Percentiles rank a stretch among this genome's conserved stretches.
Evolutionary conservation across 2,888 invertebrate species (phyloP).

Genomic region (Siphonodentalium dalli): DNA sequence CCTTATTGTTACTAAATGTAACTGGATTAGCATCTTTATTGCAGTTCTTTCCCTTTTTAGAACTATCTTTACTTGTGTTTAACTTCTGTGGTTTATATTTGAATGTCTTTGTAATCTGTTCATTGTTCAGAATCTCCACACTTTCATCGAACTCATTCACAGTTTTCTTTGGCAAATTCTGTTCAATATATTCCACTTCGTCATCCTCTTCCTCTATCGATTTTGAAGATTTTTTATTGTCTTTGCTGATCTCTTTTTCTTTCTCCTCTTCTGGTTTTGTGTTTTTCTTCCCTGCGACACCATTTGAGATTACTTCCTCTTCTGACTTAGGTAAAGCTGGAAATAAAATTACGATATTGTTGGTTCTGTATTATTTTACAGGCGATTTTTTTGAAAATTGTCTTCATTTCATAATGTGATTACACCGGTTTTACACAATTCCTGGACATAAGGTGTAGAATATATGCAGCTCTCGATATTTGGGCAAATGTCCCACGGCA

Average conservation of each 20-base stretch:
- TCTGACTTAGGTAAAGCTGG: conserved; percentile 62
- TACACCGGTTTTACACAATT: too few relatives aligned
- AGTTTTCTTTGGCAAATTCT: conserved; percentile 50
- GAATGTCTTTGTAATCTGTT: conserved; percentile 52
- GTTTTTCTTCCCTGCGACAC: conserved; percentile 49
- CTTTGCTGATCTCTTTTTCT: conserved; percentile 29
- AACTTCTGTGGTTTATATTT: conserved; percentile 51
- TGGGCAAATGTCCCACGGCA: too few relatives aligned
- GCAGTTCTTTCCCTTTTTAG: conserved; percentile 51
- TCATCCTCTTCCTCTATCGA: conserved; percentile 49
- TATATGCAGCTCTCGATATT: too few relatives aligned
- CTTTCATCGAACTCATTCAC: conserved; percentile 58
- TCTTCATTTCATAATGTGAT: too few relatives aligned
- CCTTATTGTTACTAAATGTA: conserved; percentile 60
- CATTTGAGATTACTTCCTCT: conserved; percentile 65
- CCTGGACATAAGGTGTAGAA: too few relatives aligned
- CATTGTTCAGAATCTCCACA: conserved; percentile 52
- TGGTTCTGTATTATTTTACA: too few relatives aligned
- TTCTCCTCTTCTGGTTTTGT: conserved; percentile 29
- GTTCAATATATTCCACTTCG: conserved; percentile 58
- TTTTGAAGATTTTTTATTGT: conserved; percentile 36
- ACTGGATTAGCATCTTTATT: conserved; percentile 48
- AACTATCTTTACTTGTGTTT: conserved; percentile 52
- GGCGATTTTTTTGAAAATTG: too few relatives aligned
- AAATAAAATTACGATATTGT: conserved; percentile 10